Conservation (phyloP, 2,113 vertebrate species). For the Carettochelys insculpta region DNA sequence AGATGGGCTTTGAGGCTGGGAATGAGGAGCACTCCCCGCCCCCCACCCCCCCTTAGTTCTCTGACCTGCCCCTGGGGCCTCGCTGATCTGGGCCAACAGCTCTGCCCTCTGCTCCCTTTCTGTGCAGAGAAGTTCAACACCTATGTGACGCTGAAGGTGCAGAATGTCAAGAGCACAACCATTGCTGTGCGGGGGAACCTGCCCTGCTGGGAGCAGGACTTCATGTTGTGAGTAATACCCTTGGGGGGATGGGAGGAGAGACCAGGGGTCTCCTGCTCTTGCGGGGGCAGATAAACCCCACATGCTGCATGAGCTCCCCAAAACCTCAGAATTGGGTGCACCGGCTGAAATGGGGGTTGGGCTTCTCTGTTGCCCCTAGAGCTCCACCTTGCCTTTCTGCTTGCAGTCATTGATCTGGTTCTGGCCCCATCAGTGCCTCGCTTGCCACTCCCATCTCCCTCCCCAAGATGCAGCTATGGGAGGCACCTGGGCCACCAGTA, state of each 20-base stretch:
- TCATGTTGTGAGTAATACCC: constrained; percentile 94
- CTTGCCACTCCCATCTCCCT: background rate
- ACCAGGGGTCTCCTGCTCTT: background rate
- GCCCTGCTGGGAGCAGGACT: constrained; percentile 99
- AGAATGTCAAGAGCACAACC: constrained; percentile 99
- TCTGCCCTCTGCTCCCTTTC: background rate
- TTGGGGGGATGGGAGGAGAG: accelerated
- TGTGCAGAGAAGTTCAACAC: constrained; percentile 97
- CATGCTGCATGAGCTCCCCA: background rate
- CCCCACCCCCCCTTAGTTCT: background rate
- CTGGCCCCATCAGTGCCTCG: background rate
- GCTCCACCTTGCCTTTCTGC: background rate
- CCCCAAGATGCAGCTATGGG: background rate
- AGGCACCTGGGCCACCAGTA: background rate
- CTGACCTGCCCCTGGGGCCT: background rate
- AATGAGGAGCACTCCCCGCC: background rate
- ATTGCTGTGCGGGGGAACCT: constrained; percentile 93
- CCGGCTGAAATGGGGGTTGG: background rate
- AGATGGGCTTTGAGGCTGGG: background rate
- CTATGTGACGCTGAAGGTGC: constrained; percentile 97
- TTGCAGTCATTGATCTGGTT: background rate
- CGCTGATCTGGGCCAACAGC: background rate
- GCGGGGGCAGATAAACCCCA: background rate
- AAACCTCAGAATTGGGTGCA: too few relatives aligned
- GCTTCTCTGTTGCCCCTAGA: background rate